phyloP scores from a whole-genome alignment of 2,113 vertebrate species.

The Gopherus flavomarginatus region DNA sequence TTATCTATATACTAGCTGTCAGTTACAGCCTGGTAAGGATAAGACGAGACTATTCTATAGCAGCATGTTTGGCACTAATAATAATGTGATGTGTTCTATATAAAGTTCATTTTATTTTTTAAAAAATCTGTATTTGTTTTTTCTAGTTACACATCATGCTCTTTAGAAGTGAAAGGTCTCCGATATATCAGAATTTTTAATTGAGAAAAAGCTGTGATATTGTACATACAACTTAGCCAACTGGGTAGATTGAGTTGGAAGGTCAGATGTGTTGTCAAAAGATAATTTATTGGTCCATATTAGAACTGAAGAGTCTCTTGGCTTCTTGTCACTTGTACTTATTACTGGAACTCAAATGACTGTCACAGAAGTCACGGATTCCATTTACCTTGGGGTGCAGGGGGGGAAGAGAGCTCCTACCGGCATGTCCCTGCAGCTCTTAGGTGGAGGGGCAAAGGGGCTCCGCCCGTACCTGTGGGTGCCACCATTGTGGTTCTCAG shows the following conservation, averaged over 20 bases:
- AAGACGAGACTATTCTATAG: constrained; percentile 59
- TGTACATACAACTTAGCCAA: background rate
- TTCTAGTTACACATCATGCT: background rate
- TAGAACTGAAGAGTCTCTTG: background rate
- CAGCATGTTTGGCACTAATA: constrained; percentile 31
- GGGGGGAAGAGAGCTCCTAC: too few relatives aligned
- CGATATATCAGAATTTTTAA: constrained; percentile 50
- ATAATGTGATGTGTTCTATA: constrained; percentile 53
- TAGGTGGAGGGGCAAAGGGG: too few relatives aligned
- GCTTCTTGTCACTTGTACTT: background rate
- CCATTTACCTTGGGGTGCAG: too few relatives aligned
- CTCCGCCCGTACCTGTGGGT: too few relatives aligned
- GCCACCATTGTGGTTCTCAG: too few relatives aligned
- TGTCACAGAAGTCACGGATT: too few relatives aligned
- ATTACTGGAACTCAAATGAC: too few relatives aligned
- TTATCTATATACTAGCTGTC: constrained; percentile 61
- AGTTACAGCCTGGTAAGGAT: constrained; percentile 70
- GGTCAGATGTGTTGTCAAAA: too few relatives aligned
- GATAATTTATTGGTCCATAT: background rate
- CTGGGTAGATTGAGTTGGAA: background rate
- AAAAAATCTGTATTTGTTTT: too few relatives aligned
- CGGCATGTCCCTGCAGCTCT: too few relatives aligned
- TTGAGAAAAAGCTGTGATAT: too few relatives aligned
- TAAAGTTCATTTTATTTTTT: background rate
- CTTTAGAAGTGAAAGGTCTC: constrained; percentile 25